These are phyloP conservation scores for Dendronephthya gigantea DNA, from an alignment of 64 coral and sea anemone species.

Conservation along the genomic window DNA sequence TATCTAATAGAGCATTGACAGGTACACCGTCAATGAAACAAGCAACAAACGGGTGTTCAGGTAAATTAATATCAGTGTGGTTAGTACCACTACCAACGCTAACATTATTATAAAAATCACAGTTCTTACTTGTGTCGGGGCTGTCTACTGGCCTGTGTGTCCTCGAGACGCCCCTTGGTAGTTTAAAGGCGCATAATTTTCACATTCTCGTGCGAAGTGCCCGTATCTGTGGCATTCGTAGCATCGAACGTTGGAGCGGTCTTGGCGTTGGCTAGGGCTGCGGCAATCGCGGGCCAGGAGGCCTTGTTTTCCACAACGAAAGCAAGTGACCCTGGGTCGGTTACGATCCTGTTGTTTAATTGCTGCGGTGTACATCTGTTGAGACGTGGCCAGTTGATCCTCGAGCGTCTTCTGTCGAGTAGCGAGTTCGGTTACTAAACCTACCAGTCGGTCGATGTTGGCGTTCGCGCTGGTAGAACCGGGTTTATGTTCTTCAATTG, in stretches of 20 bases:
- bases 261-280: not conserved
- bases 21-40: not conserved
- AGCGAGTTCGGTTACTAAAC: not conserved
- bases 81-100: not conserved
- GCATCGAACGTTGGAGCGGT: not conserved
- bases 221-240: not conserved
- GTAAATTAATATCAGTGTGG: not conserved
- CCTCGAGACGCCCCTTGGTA: constrained; percentile 5
- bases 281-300: not conserved
- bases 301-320: not conserved
- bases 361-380: not conserved
- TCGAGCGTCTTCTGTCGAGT: not conserved
- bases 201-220: not conserved
- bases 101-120: not conserved
- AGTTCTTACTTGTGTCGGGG: not conserved
- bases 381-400: not conserved
- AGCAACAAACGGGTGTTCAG: not conserved
- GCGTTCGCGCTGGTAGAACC: not conserved
- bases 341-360: not conserved
- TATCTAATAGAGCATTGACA: not conserved
- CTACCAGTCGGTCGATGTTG: not conserved
- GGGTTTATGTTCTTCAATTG: not conserved
- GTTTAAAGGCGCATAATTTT: constrained; percentile 1
- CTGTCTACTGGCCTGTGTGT: not conserved
- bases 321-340: not conserved